phyloP scores from a whole-genome alignment of 2,113 vertebrate genomes.

The Marmota monax region DNA sequence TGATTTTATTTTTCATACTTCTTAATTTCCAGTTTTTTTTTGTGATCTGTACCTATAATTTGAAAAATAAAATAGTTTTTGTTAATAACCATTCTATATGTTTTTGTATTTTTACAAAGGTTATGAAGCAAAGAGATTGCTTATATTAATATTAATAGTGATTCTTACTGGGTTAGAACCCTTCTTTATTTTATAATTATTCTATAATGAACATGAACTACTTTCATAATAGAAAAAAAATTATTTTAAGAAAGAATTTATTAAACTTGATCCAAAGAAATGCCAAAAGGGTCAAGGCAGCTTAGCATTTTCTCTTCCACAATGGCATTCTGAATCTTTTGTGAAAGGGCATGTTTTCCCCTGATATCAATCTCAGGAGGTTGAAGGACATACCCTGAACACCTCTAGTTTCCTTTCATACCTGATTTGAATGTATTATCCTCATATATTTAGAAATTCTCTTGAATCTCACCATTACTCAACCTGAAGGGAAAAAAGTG shows the following conservation, averaged over 20 bases:
- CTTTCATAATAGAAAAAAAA: slow-evolving; percentile 66
- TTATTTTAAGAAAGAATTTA: slow-evolving; percentile 74
- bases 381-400: slow-evolving; percentile 65
- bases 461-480: slow-evolving; percentile 54
- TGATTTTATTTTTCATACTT: slow-evolving; percentile 64
- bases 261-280: slow-evolving; percentile 77
- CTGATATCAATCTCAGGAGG: slow-evolving; percentile 53
- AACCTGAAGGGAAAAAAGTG: slow-evolving; percentile 52
- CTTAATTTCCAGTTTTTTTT: slow-evolving; percentile 5
- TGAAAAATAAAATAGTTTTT: slow-evolving; percentile 46
- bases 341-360: slow-evolving; percentile 76
- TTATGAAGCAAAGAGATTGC: slow-evolving; percentile 48
- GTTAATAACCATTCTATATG: too few relatives aligned
- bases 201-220: slow-evolving; percentile 56
- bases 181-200: slow-evolving; percentile 61
- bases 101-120: slow-evolving; percentile 26
- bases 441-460: slow-evolving; percentile 68
- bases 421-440: slow-evolving; percentile 66
- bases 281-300: slow-evolving; percentile 64
- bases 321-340: slow-evolving; percentile 69
- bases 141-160: slow-evolving; percentile 52
- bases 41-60: slow-evolving; percentile 29
- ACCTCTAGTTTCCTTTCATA: slow-evolving; percentile 70
- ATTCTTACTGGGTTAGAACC: slow-evolving; percentile 47
- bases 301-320: slow-evolving; percentile 64